These are phyloP conservation scores for Arbacia lixula DNA, from an alignment of 53 echinoderm and acorn worm genomes.

Conservation along the genomic window DNA sequence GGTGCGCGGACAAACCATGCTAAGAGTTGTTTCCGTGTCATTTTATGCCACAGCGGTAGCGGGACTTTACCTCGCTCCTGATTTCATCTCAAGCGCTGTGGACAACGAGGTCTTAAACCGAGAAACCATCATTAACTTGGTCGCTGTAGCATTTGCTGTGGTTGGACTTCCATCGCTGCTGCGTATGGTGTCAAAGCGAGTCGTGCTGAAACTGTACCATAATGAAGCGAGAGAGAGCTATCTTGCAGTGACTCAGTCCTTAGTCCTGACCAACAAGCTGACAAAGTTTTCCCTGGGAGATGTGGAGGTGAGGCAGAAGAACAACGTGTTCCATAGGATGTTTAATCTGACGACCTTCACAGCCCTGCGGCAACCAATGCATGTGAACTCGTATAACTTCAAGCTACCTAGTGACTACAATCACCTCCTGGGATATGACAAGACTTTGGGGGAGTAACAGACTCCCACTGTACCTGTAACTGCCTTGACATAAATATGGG, in stretches of 20 bases:
- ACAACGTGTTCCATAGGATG: not conserved
- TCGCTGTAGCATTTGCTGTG: conserved; percentile 41
- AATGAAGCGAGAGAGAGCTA: conserved; percentile 67
- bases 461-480: too few relatives aligned
- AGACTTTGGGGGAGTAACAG: too few relatives aligned
- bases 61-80: conserved; percentile 81
- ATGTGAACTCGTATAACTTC: conserved; percentile 75
- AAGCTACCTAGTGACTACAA: conserved; percentile 84
- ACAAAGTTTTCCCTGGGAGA: conserved; percentile 57
- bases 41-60: conserved; percentile 71
- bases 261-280: conserved; percentile 49
- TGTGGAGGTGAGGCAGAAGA: conserved; percentile 43
- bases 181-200: conserved; percentile 63
- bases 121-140: conserved; percentile 52
- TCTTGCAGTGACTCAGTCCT: conserved; percentile 60
- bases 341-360: conserved; percentile 72
- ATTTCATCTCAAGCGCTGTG: conserved; percentile 69
- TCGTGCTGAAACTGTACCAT: conserved; percentile 81
- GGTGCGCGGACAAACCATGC: conserved; percentile 58
- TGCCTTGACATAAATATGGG: too few relatives aligned
- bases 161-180: conserved; percentile 63
- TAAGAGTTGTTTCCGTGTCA: conserved; percentile 57
- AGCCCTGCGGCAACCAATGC: conserved; percentile 52
- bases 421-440: conserved; percentile 70
- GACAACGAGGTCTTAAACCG: conserved; percentile 67